Evolutionary conservation across 2,888 invertebrate species (phyloP).

Genomic region (Scrobipalpa costella): DNA sequence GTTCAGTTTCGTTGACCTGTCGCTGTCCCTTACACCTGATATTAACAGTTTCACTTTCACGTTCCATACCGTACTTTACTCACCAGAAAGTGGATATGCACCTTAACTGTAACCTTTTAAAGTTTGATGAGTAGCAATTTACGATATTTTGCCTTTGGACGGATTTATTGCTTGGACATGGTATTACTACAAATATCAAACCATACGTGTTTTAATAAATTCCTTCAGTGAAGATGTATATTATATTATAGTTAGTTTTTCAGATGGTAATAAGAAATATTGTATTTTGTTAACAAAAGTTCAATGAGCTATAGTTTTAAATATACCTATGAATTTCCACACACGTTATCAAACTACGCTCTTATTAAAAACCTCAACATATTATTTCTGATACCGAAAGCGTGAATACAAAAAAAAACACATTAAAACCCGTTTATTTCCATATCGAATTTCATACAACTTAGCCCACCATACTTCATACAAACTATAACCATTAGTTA

Average conservation of each 20-base stretch:
- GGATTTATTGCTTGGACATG: conserved; percentile 6
- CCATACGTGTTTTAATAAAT: neutral
- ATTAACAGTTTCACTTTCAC: too few species aligned
- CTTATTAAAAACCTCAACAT: neutral
- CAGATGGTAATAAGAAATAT: too few species aligned
- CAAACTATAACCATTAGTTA: conserved; percentile 49
- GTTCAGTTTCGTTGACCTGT: too few species aligned
- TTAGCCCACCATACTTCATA: conserved; percentile 51
- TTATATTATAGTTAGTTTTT: too few species aligned
- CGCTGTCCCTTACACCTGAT: too few species aligned
- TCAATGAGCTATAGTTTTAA: too few species aligned
- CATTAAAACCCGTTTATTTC: conserved; percentile 48
- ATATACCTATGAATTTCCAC: too few species aligned
- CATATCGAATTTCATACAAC: conserved; percentile 58
- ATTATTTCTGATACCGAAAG: conserved; percentile 25
- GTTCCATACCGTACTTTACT: too few species aligned
- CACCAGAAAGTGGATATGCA: neutral
- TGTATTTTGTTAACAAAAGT: too few species aligned
- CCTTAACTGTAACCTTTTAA: conserved; percentile 8
- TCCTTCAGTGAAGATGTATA: neutral
- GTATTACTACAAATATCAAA: neutral
- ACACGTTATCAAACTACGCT: too few species aligned
- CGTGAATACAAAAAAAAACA: conserved; percentile 41
- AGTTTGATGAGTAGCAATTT: conserved; percentile 17
- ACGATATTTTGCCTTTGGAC: conserved; percentile 9